phyloP scores from a whole-genome alignment of 2,888 invertebrate genomes.

The Mystacides longicornis region DNA sequence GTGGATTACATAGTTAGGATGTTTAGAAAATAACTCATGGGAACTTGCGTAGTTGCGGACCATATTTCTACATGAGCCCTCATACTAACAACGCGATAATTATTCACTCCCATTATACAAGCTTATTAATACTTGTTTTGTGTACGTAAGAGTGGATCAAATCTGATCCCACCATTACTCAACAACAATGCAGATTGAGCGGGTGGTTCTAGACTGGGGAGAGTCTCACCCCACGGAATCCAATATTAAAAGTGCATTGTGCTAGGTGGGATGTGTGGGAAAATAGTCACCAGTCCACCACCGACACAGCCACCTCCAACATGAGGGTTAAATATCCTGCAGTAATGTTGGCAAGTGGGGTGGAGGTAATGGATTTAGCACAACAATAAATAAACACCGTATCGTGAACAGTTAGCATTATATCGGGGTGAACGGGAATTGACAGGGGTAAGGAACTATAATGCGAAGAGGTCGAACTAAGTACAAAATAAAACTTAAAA shows the following conservation, averaged over 20 bases:
- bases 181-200: conserved; percentile 12
- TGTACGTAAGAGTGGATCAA: conserved; percentile 15
- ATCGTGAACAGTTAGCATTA: not conserved
- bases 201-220: conserved; percentile 6
- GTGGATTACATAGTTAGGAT: too few relatives aligned
- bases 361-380: not conserved
- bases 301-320: not conserved
- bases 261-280: conserved; percentile 11
- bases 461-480: too few relatives aligned
- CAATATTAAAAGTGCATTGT: not conserved
- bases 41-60: too few relatives aligned
- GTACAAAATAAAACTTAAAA: too few relatives aligned
- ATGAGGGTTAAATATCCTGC: not conserved
- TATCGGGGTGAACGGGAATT: not conserved
- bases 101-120: not conserved
- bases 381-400: not conserved
- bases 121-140: not conserved
- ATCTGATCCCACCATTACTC: conserved; percentile 17
- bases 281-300: conserved; percentile 3
- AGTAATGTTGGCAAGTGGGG: too few relatives aligned
- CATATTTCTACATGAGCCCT: too few relatives aligned
- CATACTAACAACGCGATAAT: not conserved
- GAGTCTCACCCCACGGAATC: not conserved
- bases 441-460: not conserved
- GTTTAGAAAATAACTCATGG: too few relatives aligned